Conservation (phyloP, 1,140 invertebrate genomes). For the Sycobia sp. region DNA sequence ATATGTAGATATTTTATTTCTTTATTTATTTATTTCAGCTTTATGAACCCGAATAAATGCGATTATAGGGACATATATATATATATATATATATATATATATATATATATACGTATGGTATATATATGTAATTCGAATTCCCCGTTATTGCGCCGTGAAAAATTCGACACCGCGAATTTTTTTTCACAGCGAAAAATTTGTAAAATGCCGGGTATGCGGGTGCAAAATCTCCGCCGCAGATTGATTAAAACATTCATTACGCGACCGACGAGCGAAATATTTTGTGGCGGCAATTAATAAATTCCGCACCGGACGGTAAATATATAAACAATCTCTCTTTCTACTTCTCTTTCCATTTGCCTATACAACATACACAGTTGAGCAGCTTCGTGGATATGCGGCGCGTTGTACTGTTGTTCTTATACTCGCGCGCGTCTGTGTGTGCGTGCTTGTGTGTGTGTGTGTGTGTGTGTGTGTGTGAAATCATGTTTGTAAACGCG, state of each 20-base stretch:
- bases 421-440: background rate
- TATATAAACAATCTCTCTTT: constrained; percentile 9
- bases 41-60: too few species aligned
- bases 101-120: too few species aligned
- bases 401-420: background rate
- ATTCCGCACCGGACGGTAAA: background rate
- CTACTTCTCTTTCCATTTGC: background rate
- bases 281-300: constrained; percentile 1
- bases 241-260: constrained; percentile 20
- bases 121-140: too few species aligned
- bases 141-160: too few species aligned
- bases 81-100: too few species aligned
- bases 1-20: too few species aligned
- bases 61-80: too few species aligned
- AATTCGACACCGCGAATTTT: background rate
- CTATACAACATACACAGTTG: background rate
- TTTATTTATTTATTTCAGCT: too few species aligned
- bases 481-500: too few species aligned
- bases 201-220: background rate
- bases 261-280: background rate
- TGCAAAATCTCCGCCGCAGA: too few species aligned
- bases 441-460: too few species aligned
- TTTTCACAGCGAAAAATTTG: background rate
- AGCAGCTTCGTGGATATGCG: background rate
- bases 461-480: too few species aligned